Base-by-base conservation (phyloP, 2,113 vertebrate species). In the Oreochromis aureus region DNA sequence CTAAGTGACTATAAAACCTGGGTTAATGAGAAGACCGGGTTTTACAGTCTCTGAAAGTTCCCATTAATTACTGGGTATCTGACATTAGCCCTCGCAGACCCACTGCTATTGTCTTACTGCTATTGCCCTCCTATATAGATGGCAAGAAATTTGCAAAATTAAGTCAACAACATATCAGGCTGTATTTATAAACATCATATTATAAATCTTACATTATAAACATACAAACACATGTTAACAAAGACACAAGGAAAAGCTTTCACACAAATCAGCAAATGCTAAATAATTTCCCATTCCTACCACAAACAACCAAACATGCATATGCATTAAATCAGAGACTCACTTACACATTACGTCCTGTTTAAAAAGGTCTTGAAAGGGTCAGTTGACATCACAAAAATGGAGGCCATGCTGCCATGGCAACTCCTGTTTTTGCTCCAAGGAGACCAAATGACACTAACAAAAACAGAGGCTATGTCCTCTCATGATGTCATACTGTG, bases 401-500 rank as follows among this genome's bases (percentile, higher is more conserved):
- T 53, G 30, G 22, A 22, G 41, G 53, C 24, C 46, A 81, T 19
- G 81, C 82, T 85, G 90, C 87, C 89, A 88, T 58, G 85, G 80
- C 82, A 86, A 90, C 87, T 34, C 61, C 41, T 93, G 71, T 89
- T 94, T 89, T 76, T 7, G 27, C 90, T 90, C 89, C 91, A 91
- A 90, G 92, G 91, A 92, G 85, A 94, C 88, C 6, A 56, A 84
- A 86, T 63, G 89, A 93, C 84, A 86, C 83, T 53, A 90, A 94
- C 91, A 91, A 80, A 95, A 93, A 94, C 92, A 94, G 80, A 91
- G 82, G 71, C 55, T n/a, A 34, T 51, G 76, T 93, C 89, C 83
- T 92, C 87, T 88, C 24, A 90, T 95, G 93, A 93, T 86, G 86
- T 95, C 91, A 92, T 73, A 39, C 69, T 48, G 78, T 5, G 54